Evolutionary conservation across 1,140 invertebrate species (phyloP).

Genomic region (Drosophila repleta): DNA sequence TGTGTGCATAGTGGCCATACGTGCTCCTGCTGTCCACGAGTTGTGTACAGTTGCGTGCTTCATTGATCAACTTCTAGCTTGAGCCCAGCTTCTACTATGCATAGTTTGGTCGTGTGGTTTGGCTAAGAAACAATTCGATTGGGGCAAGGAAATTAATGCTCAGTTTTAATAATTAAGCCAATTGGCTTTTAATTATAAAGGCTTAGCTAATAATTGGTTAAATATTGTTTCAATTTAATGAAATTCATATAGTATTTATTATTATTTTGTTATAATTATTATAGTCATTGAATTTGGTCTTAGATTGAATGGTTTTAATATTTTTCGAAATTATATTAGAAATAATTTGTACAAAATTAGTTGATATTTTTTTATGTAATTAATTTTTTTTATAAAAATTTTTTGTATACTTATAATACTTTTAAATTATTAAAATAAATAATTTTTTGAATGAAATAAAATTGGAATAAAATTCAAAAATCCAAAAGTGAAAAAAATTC

Average conservation of each 20-base stretch:
- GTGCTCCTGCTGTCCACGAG: background rate
- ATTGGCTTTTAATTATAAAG: too few species aligned
- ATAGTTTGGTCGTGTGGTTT: background rate
- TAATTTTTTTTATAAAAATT: too few species aligned
- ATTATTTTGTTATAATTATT: background rate
- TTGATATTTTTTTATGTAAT: too few species aligned
- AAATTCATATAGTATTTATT: background rate
- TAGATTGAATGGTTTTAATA: too few species aligned
- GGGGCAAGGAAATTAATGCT: background rate
- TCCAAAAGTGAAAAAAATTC: too few species aligned
- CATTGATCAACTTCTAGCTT: background rate
- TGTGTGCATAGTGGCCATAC: background rate
- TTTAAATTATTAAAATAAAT: too few species aligned
- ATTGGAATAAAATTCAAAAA: too few species aligned
- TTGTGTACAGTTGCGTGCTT: constrained; percentile 22
- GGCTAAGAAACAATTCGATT: constrained; percentile 1
- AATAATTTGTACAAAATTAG: too few species aligned
- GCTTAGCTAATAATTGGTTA: background rate
- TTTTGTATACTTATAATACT: too few species aligned
- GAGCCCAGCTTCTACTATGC: constrained; percentile 2
- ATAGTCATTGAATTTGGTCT: too few species aligned
- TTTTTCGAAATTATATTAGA: too few species aligned
- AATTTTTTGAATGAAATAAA: too few species aligned
- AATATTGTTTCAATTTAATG: background rate
- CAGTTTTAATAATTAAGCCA: background rate